A percentile compares a stretch with the other conserved stretches of the same genome.
These are phyloP conservation scores for Adelges cooleyi DNA, from an alignment of 1,140 invertebrate genomes.

Conservation along the genomic window DNA sequence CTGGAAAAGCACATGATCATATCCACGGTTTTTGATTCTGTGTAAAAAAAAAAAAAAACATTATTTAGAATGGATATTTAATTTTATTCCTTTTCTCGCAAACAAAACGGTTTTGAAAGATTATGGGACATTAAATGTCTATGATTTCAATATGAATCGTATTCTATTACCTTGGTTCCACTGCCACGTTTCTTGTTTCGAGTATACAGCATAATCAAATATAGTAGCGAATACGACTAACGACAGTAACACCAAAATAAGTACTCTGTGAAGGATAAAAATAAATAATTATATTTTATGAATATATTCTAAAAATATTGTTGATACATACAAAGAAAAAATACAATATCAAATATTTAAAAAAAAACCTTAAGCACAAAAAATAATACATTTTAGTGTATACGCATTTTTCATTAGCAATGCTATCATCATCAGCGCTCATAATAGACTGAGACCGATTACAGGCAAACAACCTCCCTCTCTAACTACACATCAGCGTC, in stretches of 20 bases:
- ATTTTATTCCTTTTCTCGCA: neutral
- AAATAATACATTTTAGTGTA: too few species aligned
- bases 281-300: too few species aligned
- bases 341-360: too few species aligned
- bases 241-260: slow-evolving; percentile 13
- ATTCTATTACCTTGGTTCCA: slow-evolving; percentile 30
- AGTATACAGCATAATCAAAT: slow-evolving; percentile 33
- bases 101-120: neutral
- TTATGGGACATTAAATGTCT: neutral
- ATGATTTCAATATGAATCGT: neutral
- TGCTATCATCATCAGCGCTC: too few species aligned
- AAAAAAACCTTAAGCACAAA: too few species aligned
- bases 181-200: slow-evolving; percentile 16
- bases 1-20: slow-evolving; percentile 38
- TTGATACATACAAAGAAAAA: too few species aligned
- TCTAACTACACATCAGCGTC: too few species aligned
- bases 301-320: too few species aligned
- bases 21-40: slow-evolving; percentile 28
- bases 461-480: too few species aligned
- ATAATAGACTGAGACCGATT: too few species aligned
- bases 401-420: too few species aligned
- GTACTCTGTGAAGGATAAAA: slow-evolving; percentile 13
- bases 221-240: slow-evolving; percentile 33
- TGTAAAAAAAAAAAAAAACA: slow-evolving; percentile 12
- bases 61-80: neutral